Evolutionary conservation across 2,888 invertebrate species (phyloP).

Genomic region (Prosopocoilus inquinatus): DNA sequence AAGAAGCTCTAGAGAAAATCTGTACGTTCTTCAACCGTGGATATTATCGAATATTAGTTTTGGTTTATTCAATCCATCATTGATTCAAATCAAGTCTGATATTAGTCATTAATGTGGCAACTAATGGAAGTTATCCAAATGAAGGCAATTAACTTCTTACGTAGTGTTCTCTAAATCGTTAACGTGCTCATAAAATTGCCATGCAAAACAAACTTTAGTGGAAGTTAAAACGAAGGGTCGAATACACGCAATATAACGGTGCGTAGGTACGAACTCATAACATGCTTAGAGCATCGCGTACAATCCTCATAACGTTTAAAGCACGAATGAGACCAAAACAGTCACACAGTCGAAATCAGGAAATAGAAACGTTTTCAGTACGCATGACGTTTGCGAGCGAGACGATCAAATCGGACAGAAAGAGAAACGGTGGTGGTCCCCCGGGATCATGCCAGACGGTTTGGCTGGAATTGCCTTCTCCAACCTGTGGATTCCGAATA

Average conservation of each 20-base stretch:
- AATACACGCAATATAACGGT: not conserved
- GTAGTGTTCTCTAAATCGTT: too few species aligned
- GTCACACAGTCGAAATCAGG: slow-evolving; percentile 35
- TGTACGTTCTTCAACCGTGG: too few species aligned
- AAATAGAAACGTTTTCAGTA: slow-evolving; percentile 38
- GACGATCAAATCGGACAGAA: slow-evolving; percentile 47
- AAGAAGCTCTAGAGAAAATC: too few species aligned
- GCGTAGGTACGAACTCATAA: not conserved
- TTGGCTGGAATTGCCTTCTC: slow-evolving; percentile 36
- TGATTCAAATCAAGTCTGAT: too few species aligned
- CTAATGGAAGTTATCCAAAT: too few species aligned
- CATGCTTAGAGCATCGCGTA: not conserved
- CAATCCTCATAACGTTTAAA: not conserved
- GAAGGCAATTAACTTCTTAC: too few species aligned
- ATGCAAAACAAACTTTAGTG: too few species aligned
- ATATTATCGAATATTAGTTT: too few species aligned
- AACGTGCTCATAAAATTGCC: too few species aligned
- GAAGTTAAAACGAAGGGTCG: not conserved
- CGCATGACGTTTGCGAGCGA: slow-evolving; percentile 46
- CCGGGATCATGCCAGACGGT: slow-evolving; percentile 45
- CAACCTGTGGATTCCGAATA: slow-evolving; percentile 53
- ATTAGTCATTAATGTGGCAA: too few species aligned
- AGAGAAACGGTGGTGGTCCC: slow-evolving; percentile 43
- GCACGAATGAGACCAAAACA: slow-evolving; percentile 15
- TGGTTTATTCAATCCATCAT: too few species aligned